Percentiles rank a stretch among this genome's conserved stretches.
Conservation (phyloP, 2,113 vertebrate genomes). For the Tachysurus fulvidraco region DNA sequence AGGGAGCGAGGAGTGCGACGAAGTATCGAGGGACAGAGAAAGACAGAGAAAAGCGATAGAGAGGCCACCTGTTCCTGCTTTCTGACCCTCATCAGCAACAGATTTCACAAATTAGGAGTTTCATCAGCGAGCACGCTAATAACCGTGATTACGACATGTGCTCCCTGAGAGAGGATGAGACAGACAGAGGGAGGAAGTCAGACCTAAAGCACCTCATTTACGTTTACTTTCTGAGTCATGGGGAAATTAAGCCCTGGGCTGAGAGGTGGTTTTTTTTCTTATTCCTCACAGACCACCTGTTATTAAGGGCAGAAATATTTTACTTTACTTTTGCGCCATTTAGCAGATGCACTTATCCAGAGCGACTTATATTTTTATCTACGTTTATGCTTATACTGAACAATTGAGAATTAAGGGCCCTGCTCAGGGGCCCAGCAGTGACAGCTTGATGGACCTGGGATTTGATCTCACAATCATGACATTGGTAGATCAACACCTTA, state of each 20-base stretch:
- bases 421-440: too few relatives aligned
- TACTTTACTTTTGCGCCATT: background rate
- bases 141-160: conserved; percentile 54
- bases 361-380: too few relatives aligned
- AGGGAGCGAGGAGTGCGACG: conserved; percentile 31
- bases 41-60: conserved; percentile 4
- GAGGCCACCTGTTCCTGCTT: conserved; percentile 71
- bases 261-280: background rate
- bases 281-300: conserved; percentile 16
- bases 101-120: conserved; percentile 64
- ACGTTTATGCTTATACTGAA: too few relatives aligned
- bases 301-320: conserved; percentile 5
- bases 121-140: conserved; percentile 62
- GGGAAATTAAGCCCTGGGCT: background rate
- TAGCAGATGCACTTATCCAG: background rate
- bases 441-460: too few relatives aligned
- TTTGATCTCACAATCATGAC: too few relatives aligned
- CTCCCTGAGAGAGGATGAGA: conserved; percentile 23
- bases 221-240: background rate
- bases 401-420: too few relatives aligned
- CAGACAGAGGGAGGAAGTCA: background rate
- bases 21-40: conserved; percentile 46
- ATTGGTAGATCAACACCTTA: too few relatives aligned
- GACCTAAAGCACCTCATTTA: conserved; percentile 29
- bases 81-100: conserved; percentile 69